These are phyloP conservation scores for Poeciliopsis infans DNA, from an alignment of 2,797 vertebrate species.

Conservation along the genomic window DNA sequence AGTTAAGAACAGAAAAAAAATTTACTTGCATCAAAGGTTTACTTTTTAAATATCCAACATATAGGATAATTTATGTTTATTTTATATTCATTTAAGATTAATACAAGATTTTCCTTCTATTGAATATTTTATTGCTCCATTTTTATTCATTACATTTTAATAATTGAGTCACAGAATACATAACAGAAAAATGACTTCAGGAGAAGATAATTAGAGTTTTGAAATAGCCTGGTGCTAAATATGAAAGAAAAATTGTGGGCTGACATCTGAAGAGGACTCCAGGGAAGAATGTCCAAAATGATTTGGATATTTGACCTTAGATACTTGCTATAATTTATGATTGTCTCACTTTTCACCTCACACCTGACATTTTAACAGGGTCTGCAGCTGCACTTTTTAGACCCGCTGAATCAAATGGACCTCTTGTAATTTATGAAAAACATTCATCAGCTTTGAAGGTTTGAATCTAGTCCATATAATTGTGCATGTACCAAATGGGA, in stretches of 20 bases:
- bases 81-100: neutral
- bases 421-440: neutral
- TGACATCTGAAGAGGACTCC: neutral
- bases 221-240: neutral
- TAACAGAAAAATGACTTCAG: neutral
- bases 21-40: neutral
- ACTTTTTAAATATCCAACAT: neutral
- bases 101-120: neutral
- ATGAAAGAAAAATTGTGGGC: neutral
- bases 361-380: neutral
- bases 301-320: neutral
- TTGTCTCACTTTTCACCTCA: neutral
- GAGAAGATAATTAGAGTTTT: neutral
- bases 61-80: neutral
- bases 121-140: neutral
- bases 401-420: neutral
- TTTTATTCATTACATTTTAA: conserved; percentile 1
- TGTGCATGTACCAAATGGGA: conserved; percentile 3
- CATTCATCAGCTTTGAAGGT: neutral
- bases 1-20: neutral
- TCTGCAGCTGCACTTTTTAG: neutral
- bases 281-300: neutral
- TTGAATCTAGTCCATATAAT: conserved; percentile 10
- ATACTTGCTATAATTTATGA: neutral
- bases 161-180: neutral